These are phyloP conservation scores for Psilopsiagon aurifrons DNA, from an alignment of 2,113 vertebrate genomes.

Conservation along the genomic window DNA sequence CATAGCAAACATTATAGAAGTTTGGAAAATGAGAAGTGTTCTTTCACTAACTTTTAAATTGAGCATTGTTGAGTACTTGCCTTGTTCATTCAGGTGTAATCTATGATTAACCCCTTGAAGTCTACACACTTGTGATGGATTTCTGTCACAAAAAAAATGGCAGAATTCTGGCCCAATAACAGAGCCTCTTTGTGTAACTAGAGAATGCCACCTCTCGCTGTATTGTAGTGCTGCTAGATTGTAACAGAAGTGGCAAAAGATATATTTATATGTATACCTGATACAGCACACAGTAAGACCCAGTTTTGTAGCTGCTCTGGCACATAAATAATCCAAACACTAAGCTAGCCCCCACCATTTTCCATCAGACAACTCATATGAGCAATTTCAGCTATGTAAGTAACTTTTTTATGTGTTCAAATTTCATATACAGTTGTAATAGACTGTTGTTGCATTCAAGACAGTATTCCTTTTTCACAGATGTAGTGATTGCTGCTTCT, in stretches of 20 bases:
- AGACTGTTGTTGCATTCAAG: background rate
- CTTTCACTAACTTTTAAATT: background rate
- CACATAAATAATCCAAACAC: background rate
- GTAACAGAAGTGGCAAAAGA: background rate
- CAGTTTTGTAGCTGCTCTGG: background rate
- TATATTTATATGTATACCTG: background rate
- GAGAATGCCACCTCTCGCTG: background rate
- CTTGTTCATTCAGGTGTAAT: background rate
- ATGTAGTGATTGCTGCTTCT: background rate
- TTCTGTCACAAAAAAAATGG: background rate
- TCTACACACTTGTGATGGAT: fast-evolving
- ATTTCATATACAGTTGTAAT: background rate
- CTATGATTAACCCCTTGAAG: background rate
- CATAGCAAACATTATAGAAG: background rate
- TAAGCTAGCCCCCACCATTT: background rate
- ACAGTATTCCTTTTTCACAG: background rate
- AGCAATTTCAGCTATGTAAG: background rate
- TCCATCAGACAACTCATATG: background rate
- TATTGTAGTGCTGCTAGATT: background rate
- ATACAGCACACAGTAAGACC: background rate
- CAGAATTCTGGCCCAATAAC: background rate
- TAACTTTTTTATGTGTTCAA: background rate
- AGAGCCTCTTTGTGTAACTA: background rate
- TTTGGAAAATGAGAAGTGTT: background rate
- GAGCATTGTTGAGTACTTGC: background rate